Conservation (phyloP, 2,113 vertebrate species). For the Leptobrachium ailaonicum region DNA sequence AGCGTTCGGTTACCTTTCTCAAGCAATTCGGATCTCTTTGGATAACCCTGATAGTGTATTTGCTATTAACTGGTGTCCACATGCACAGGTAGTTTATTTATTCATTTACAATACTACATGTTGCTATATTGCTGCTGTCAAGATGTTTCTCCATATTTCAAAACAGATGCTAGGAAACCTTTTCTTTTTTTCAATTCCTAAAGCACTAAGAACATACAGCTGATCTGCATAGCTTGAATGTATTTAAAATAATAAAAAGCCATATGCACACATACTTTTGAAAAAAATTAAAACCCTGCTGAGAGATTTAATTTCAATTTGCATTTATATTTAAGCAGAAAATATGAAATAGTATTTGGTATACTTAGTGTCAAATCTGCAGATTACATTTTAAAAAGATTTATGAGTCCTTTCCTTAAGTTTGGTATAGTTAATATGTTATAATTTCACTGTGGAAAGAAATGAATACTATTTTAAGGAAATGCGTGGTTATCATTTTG, state of each 20-base stretch:
- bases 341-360: conserved; percentile 5
- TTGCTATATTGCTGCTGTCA: background rate
- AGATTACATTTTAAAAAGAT: background rate
- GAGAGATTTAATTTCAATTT: conserved; percentile 38
- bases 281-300: conserved; percentile 7
- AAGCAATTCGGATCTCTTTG: no score
- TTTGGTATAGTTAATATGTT: background rate
- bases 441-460: background rate
- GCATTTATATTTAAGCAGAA: conserved; percentile 27
- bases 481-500: no score
- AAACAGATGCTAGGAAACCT: conserved; percentile 38
- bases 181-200: conserved; percentile 39
- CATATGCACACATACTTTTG: conserved; percentile 32
- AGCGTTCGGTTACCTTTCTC: no score
- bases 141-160: conserved; percentile 16
- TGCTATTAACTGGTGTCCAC: no score
- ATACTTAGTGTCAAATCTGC: background rate
- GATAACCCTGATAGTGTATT: no score
- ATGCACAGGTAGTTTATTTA: no score
- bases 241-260: conserved; percentile 39
- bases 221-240: conserved; percentile 26
- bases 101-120: no score
- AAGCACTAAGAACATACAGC: conserved; percentile 34
- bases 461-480: no score
- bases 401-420: background rate